These are phyloP conservation scores for Formica aserva DNA, from an alignment of 2,888 invertebrate species.

Conservation along the genomic window DNA sequence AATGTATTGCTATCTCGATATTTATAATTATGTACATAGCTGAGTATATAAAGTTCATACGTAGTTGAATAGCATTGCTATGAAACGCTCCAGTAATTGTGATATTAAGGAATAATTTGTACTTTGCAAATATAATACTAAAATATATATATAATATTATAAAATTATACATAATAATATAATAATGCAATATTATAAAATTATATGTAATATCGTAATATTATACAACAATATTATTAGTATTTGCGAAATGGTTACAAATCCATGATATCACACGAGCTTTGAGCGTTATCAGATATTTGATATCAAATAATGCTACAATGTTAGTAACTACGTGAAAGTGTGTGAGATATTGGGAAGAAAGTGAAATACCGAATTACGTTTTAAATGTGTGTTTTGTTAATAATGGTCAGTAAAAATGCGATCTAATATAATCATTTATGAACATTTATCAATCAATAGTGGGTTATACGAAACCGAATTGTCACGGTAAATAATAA, in stretches of 20 bases:
- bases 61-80: neutral
- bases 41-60: conserved; percentile 8
- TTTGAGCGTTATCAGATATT: conserved; percentile 12
- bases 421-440: conserved; percentile 39
- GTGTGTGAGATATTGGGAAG: neutral
- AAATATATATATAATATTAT: conserved; percentile 1
- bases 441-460: conserved; percentile 49
- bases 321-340: conserved; percentile 11
- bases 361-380: conserved; percentile 31
- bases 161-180: neutral
- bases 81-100: conserved; percentile 24
- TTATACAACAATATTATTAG: neutral
- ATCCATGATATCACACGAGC: neutral
- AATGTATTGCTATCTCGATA: conserved; percentile 6
- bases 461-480: conserved; percentile 52
- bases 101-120: conserved; percentile 11
- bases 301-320: conserved; percentile 16
- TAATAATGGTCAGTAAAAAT: conserved; percentile 53
- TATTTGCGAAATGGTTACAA: neutral
- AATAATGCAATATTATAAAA: neutral
- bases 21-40: conserved; percentile 47
- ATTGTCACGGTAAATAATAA: conserved; percentile 60
- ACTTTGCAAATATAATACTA: neutral
- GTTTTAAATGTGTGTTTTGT: conserved; percentile 51
- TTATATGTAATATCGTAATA: neutral